Percentiles rank a stretch among this genome's conserved stretches.
Evolutionary conservation across 2,888 invertebrate species (phyloP).

Genomic region (Pachycephus smyrnensis): DNA sequence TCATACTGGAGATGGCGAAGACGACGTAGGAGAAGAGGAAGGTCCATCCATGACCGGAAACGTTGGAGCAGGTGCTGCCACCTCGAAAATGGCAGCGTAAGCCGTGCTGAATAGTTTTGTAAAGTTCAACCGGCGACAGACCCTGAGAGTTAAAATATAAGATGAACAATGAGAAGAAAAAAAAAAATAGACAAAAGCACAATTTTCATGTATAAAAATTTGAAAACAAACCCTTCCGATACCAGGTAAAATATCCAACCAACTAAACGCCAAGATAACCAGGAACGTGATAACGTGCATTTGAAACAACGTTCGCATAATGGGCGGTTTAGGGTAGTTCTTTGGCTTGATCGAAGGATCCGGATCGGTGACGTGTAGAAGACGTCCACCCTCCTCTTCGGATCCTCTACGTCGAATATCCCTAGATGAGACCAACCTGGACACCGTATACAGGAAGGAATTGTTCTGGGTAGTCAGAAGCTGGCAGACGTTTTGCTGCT

Average conservation of each 20-base stretch:
- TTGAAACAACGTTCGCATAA: constrained; percentile 61
- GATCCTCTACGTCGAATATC: constrained; percentile 57
- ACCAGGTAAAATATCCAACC: constrained; percentile 70
- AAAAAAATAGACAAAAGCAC: neutral
- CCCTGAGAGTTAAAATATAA: constrained; percentile 37
- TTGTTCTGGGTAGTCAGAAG: constrained; percentile 56
- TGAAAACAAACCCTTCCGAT: constrained; percentile 66
- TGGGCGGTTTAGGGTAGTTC: constrained; percentile 56
- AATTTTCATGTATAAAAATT: neutral
- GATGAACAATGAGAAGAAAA: neutral
- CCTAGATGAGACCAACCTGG: constrained; percentile 69
- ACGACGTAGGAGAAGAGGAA: constrained; percentile 68
- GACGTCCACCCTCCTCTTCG: constrained; percentile 57
- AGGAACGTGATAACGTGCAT: constrained; percentile 67
- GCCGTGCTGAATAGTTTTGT: constrained; percentile 52
- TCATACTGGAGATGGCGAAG: constrained; percentile 68
- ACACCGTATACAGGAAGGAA: constrained; percentile 68
- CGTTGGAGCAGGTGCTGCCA: constrained; percentile 46
- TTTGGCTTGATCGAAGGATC: constrained; percentile 59
- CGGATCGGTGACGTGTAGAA: constrained; percentile 61
- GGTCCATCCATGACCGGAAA: constrained; percentile 67
- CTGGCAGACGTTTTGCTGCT: constrained; percentile 56
- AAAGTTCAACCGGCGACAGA: constrained; percentile 53
- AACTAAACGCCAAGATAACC: constrained; percentile 66
- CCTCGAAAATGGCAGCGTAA: constrained; percentile 57